Percentiles rank a stretch among this genome's conserved stretches.
Conservation (phyloP, 2,113 vertebrate genomes). For the Colius striatus region DNA sequence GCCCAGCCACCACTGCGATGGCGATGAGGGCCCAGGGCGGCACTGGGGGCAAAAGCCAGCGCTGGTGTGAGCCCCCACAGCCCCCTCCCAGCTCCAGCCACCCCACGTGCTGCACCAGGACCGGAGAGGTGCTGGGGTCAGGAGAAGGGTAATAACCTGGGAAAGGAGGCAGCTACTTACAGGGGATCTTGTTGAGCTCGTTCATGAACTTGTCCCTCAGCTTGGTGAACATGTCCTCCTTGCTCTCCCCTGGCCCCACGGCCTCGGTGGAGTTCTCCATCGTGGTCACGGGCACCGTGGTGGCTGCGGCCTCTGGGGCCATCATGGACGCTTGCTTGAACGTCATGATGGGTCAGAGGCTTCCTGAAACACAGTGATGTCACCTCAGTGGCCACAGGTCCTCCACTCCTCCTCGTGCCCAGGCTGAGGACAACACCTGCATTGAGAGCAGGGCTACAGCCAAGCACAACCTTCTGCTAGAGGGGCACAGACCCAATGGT, state of each 20-base stretch:
- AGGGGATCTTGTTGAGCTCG: slow-evolving; percentile 91
- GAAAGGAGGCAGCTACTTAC: slow-evolving; percentile 79
- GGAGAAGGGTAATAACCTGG: background rate
- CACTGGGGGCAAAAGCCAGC: slow-evolving; percentile 71
- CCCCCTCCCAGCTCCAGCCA: background rate
- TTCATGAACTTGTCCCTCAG: slow-evolving; percentile 94
- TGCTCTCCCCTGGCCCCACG: slow-evolving; percentile 66
- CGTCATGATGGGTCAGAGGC: slow-evolving; percentile 74
- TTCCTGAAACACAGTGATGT: slow-evolving; percentile 9
- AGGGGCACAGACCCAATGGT: background rate
- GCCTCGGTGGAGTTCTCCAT: slow-evolving; percentile 87
- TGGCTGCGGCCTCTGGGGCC: slow-evolving; percentile 80
- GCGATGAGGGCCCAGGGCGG: slow-evolving; percentile 95
- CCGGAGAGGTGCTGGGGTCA: fast-evolving
- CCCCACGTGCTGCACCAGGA: background rate
- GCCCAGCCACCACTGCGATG: slow-evolving; percentile 90
- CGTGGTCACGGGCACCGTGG: slow-evolving; percentile 71
- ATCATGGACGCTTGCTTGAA: slow-evolving; percentile 87
- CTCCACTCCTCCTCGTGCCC: background rate
- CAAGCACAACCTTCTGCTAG: background rate
- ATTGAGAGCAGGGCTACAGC: background rate
- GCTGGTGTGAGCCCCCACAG: background rate
- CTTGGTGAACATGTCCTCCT: slow-evolving; percentile 87
- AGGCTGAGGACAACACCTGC: background rate
- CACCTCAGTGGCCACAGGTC: fast-evolving